Evolutionary conservation across 2,797 vertebrate species (phyloP).

Genomic region (Scleropages formosus): DNA sequence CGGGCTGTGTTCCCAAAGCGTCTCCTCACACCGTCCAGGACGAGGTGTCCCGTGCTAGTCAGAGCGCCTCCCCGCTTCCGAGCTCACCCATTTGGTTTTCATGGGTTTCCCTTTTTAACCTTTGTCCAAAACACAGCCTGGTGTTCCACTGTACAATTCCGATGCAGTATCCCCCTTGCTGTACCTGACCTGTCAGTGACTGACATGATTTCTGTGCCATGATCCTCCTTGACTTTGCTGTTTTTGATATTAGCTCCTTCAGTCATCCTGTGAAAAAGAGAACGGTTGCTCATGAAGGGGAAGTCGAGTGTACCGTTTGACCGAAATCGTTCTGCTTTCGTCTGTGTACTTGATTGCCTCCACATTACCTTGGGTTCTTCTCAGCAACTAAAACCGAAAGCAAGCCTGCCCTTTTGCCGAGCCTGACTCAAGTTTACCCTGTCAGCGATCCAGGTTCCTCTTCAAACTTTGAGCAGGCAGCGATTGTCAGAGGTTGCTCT

Average conservation of each 20-base stretch:
- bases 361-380: not conserved
- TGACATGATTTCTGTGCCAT: constrained; percentile 48
- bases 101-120: constrained; percentile 30
- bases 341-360: not conserved
- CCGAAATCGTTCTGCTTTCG: not conserved
- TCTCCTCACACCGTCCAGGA: too few species aligned
- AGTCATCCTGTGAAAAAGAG: too few species aligned
- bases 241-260: constrained; percentile 30
- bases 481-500: not conserved
- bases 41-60: too few species aligned
- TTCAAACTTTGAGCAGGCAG: not conserved
- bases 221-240: constrained; percentile 39
- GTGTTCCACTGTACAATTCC: constrained; percentile 43
- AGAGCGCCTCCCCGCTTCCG: too few species aligned
- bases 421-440: not conserved
- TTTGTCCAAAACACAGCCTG: constrained; percentile 48
- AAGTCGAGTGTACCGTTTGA: not conserved
- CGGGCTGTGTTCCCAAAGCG: too few species aligned
- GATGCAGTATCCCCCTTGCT: constrained; percentile 52
- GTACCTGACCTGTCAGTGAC: constrained; percentile 17
- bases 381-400: not conserved
- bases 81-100: too few species aligned
- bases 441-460: not conserved
- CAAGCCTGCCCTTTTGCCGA: not conserved
- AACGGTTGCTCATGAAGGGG: not conserved